Base-by-base conservation (phyloP, 2,113 vertebrate genomes). In the Gallinago jamesoni region DNA sequence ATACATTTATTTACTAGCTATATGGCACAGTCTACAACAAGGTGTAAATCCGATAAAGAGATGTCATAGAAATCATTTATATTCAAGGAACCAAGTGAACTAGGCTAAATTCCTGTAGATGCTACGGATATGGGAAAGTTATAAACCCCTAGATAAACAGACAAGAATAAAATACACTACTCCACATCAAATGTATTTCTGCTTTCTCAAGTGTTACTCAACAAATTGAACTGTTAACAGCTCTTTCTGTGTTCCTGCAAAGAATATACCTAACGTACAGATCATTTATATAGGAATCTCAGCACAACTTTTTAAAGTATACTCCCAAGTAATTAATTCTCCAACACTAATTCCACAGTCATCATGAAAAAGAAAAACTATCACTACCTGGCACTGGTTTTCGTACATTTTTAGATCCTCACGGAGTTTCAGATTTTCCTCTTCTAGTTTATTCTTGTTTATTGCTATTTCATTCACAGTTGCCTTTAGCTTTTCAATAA, bases 351-450 rank as follows among this genome's bases (percentile, higher is more conserved):
- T 62, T 82, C 50, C 48, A 64, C 10, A 70, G 13, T 79, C 33
- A 35, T 50, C 11, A 69, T 9, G 56, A 67, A 63, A 75, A 90
- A 81, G 31, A 62, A 95, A 88, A 79, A 43, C 2, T 28, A 10
- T 41, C 55, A 47, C 87, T 96, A 98, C 98, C 98, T 99, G 98
- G 83, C 94, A 98, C 31, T 96, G 97, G 47, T 91, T 96, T 94
- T 98, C 98, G 92, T 96, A 98, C 69, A 94, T 91, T 97, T 97
- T 98, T 67, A 98, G 88, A 70, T 98, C 97, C 68, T 97, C 95
- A 4, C 20, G 93, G 48, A 98, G 98, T 80, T 97, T 98, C 90
- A 97, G 96, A 79, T 98, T 98, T 97, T 98, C 98, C 67, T 97
- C 97, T 90, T 98, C 90, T 35, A 98, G 78, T 70, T 95, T 97